Evolutionary conservation across 2,113 vertebrate species (phyloP).

Genomic region (Meleagris gallopavo): DNA sequence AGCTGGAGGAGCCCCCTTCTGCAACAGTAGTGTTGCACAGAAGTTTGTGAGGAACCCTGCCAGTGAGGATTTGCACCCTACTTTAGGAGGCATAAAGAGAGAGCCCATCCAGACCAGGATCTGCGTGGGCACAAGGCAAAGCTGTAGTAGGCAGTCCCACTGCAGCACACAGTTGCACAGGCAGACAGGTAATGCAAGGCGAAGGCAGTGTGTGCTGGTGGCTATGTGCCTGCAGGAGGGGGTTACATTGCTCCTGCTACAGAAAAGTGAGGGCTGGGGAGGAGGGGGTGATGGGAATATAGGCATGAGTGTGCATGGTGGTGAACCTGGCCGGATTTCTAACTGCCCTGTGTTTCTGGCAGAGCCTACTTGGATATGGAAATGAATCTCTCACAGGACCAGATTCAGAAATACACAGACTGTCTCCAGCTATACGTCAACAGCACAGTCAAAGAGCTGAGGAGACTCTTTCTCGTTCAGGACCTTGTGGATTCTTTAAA

Average conservation of each 20-base stretch:
- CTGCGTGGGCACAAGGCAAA: neutral
- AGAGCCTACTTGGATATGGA: slow-evolving; percentile 96
- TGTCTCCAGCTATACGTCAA: slow-evolving; percentile 94
- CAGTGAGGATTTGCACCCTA: neutral
- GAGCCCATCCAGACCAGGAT: neutral
- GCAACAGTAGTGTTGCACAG: neutral
- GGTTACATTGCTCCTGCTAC: accelerated
- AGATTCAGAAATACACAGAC: slow-evolving; percentile 97
- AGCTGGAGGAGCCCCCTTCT: neutral
- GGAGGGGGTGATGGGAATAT: neutral
- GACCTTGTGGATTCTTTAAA: slow-evolving; percentile 98
- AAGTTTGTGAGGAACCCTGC: neutral
- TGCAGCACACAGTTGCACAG: accelerated
- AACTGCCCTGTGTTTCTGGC: slow-evolving; percentile 48
- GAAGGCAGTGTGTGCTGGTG: neutral
- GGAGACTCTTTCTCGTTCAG: slow-evolving; percentile 97
- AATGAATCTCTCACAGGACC: slow-evolving; percentile 94
- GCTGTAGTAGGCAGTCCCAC: neutral
- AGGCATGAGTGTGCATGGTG: accelerated
- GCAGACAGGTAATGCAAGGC: neutral
- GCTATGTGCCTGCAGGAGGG: neutral
- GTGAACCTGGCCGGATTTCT: neutral
- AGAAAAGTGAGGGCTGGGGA: neutral
- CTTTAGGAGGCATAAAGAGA: neutral
- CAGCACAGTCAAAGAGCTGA: slow-evolving; percentile 93